Base-by-base conservation (phyloP, 2,113 vertebrate species). In the Trachemys scripta region DNA sequence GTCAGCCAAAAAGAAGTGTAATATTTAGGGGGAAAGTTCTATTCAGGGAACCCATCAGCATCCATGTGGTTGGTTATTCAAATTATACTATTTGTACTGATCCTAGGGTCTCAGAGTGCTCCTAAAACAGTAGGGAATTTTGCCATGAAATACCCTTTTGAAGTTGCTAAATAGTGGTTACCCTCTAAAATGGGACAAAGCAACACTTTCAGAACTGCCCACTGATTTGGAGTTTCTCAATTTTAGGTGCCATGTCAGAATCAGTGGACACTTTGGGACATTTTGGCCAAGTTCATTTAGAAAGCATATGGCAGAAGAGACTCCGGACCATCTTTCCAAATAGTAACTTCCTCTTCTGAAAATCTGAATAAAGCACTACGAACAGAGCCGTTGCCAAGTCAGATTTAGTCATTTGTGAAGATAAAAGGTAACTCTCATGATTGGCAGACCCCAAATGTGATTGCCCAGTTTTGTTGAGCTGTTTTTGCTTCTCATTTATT, bases 321-420 rank as follows among this genome's bases (percentile, higher is more conserved):
- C 29, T 59, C 79, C 27, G 56, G 35, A 56, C 42, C 69, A 42
- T 75, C 72, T 89, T 72, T 22, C 53, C 82, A 90, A 94, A 88
- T 2, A 12, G 24, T 47, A 54, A 29, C 16, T 78, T 54, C 0
- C 47, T 80, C 59, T 56, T 94, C 54, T 69, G 49, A 89, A 80
- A 87, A 94, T 38, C 56, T 95, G 78, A 92, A 91, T 45, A 89
- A 57, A 90, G 72, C 24, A 93, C 22, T 54, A 82, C 57, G 80
- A 96, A 56, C 25, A 49, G 22, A 89, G 29, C 16, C 0, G 0
- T 27, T 86, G 84, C 35, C 51, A 89, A 93, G 62, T 38, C 80
- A 72, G 72, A 93, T 88, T 35, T 94, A 84, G 95, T 82, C 47
- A 85, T 4, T 89, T 2, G n/a, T 69, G 85, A 86, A 95, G 35